Evolutionary conservation across 2,797 vertebrate genomes (phyloP).

Genomic region (Meriones psammophilus): DNA sequence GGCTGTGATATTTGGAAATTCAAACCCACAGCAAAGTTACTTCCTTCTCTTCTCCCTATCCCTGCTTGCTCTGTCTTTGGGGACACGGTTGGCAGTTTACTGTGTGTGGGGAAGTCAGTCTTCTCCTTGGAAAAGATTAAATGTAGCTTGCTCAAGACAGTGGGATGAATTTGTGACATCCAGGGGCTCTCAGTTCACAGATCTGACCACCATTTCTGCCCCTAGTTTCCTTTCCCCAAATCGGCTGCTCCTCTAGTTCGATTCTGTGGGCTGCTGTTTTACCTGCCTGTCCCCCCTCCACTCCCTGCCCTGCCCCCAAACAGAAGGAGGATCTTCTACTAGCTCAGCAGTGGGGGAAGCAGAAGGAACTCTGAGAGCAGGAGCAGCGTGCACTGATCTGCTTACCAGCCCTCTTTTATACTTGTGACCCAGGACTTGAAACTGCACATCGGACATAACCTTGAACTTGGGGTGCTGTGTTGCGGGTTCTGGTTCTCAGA

Average conservation of each 20-base stretch:
- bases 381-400: neutral
- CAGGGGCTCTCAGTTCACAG: neutral
- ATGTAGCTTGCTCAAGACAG: neutral
- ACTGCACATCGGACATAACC: neutral
- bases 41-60: neutral
- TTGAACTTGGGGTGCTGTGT: neutral
- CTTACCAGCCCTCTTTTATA: neutral
- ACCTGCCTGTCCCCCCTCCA: neutral
- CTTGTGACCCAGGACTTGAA: neutral
- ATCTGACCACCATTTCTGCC: neutral
- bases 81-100: neutral
- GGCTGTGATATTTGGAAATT: neutral
- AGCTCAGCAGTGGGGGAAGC: neutral
- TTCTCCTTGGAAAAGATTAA: neutral
- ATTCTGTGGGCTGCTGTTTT: neutral
- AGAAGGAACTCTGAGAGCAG: neutral
- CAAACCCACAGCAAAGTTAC: neutral
- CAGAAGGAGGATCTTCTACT: neutral
- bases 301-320: rapidly evolving
- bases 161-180: neutral
- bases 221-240: neutral
- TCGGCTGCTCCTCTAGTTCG: neutral
- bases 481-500: neutral
- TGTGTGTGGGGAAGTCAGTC: neutral
- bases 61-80: neutral